Evolutionary conservation across 1,140 invertebrate genomes (phyloP).

Genomic region (Aphelenchoides besseyi): DNA sequence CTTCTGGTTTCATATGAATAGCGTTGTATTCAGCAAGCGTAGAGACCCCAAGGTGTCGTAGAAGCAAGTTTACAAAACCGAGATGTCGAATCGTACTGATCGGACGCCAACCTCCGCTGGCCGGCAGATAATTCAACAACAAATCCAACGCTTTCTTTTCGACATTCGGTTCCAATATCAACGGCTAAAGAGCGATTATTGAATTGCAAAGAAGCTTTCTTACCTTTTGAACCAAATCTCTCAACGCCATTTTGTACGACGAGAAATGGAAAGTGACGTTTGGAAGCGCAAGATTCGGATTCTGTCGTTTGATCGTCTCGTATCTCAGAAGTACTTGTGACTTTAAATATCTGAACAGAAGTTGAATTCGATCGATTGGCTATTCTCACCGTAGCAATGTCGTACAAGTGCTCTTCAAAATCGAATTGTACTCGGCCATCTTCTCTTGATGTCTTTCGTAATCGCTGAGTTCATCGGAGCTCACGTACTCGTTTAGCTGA

Average conservation of each 20-base stretch:
- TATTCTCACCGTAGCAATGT: constrained; percentile 41
- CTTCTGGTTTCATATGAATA: constrained; percentile 25
- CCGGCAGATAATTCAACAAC: neutral
- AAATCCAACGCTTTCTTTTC: constrained; percentile 14
- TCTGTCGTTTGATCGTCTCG: constrained; percentile 43
- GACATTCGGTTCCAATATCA: constrained; percentile 11
- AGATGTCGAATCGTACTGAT: neutral
- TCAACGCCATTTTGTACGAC: neutral
- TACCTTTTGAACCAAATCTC: constrained; percentile 17
- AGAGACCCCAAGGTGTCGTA: neutral
- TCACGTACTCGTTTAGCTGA: constrained; percentile 11
- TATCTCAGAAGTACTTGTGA: constrained; percentile 50
- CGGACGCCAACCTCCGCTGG: neutral
- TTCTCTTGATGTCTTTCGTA: constrained; percentile 4
- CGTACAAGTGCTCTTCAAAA: constrained; percentile 18
- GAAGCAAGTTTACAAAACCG: constrained; percentile 1
- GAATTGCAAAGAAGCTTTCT: neutral
- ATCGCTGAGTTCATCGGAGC: neutral
- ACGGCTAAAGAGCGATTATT: constrained; percentile 7
- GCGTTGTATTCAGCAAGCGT: neutral
- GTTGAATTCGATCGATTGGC: constrained; percentile 7
- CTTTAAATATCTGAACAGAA: constrained; percentile 30
- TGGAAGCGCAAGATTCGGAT: constrained; percentile 12
- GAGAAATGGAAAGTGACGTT: neutral
- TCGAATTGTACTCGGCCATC: neutral